These are phyloP conservation scores for Reinhardtius hippoglossoides DNA, from an alignment of 2,113 vertebrate genomes.

Conservation along the genomic window DNA sequence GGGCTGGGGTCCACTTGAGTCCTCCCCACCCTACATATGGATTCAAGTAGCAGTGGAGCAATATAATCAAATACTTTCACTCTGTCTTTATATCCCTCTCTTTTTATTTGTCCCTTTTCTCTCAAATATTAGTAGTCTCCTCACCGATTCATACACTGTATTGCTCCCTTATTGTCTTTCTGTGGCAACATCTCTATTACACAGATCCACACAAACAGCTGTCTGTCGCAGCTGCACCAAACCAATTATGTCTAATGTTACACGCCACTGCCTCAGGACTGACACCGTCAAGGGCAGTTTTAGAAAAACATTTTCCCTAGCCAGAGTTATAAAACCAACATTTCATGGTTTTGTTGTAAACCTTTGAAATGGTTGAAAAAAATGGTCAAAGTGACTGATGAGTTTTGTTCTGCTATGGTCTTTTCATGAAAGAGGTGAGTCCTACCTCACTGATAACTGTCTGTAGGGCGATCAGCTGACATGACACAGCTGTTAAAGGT, in stretches of 20 bases:
- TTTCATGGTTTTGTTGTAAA: constrained; percentile 9
- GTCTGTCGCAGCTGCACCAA: constrained; percentile 20
- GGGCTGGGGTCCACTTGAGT: constrained; percentile 43
- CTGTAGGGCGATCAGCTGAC: constrained; percentile 15
- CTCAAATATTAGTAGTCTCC: constrained; percentile 10
- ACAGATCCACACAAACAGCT: constrained; percentile 31
- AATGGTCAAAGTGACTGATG: neutral
- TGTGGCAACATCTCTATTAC: constrained; percentile 29
- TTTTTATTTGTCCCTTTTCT: constrained; percentile 18
- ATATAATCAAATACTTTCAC: neutral
- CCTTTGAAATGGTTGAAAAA: neutral
- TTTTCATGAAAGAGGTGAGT: neutral
- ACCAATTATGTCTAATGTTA: constrained; percentile 35
- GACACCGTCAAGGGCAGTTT: constrained; percentile 31
- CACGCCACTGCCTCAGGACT: constrained; percentile 42
- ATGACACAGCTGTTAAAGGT: neutral
- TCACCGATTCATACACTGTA: constrained; percentile 11
- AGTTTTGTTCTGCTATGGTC: neutral
- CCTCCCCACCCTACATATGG: constrained; percentile 49
- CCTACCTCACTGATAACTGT: neutral
- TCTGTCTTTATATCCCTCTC: neutral
- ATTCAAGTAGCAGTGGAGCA: constrained; percentile 24
- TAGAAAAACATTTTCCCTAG: constrained; percentile 20
- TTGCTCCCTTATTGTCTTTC: constrained; percentile 2
- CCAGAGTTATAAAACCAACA: constrained; percentile 12